Conservation (phyloP, 2,113 vertebrate genomes). For the Chamaetylas fuelleborni region DNA sequence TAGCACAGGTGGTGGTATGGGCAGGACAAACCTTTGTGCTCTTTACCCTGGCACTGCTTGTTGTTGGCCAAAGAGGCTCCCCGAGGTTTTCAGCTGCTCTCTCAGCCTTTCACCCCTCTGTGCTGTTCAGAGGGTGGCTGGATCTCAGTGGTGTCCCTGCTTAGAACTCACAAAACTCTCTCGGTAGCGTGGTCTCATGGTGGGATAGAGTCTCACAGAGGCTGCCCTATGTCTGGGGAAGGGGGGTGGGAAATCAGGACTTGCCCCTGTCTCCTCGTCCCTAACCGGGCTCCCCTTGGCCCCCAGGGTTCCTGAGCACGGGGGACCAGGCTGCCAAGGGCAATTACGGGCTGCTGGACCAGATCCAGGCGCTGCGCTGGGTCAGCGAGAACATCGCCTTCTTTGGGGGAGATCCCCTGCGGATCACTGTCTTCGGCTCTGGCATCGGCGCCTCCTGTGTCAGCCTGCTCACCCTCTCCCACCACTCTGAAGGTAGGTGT, state of each 20-base stretch:
- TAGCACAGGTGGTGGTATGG: background rate
- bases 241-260: background rate
- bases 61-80: background rate
- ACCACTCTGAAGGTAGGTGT: slow-evolving; percentile 96
- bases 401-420: slow-evolving; percentile 95
- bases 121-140: background rate
- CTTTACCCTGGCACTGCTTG: background rate
- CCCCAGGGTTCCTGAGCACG: slow-evolving; percentile 93
- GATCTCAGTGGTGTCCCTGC: background rate
- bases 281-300: background rate
- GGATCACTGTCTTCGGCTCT: slow-evolving; percentile 96
- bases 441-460: slow-evolving; percentile 97
- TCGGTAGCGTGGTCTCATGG: background rate
- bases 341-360: slow-evolving; percentile 96
- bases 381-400: slow-evolving; percentile 98
- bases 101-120: background rate
- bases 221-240: background rate
- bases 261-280: background rate
- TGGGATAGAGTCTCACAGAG: background rate
- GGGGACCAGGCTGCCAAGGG: slow-evolving; percentile 99
- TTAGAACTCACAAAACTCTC: background rate
- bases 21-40: background rate
- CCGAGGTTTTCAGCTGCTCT: background rate
- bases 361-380: slow-evolving; percentile 98
- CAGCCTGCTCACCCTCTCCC: slow-evolving; percentile 95